phyloP scores from a whole-genome alignment of 1,140 invertebrate genomes.

The Drosophila takahashii region DNA sequence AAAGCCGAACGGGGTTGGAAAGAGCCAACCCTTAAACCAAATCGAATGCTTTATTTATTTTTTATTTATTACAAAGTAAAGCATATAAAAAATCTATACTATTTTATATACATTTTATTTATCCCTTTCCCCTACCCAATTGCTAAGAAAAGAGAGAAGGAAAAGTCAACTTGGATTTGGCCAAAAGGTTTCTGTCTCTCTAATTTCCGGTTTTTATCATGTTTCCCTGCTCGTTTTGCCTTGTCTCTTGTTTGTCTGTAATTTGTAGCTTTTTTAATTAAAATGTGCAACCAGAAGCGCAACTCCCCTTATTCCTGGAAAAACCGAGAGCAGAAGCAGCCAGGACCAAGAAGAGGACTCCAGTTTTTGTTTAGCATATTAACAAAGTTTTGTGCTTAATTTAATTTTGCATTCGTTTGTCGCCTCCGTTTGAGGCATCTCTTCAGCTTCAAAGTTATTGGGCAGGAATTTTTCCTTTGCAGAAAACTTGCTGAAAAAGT shows the following conservation, averaged over 20 bases:
- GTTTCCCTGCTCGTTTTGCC: neutral
- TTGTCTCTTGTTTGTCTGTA: conserved; percentile 23
- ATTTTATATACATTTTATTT: neutral
- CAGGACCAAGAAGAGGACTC: conserved; percentile 10
- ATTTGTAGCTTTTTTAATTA: conserved; percentile 70
- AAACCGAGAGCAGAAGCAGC: neutral
- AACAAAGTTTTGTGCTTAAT: conserved; percentile 76
- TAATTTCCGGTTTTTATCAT: conserved; percentile 14
- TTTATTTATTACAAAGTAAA: too few relatives aligned
- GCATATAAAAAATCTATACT: neutral
- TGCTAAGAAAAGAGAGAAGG: neutral
- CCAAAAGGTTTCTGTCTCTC: conserved; percentile 5
- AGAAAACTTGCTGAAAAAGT: conserved; percentile 15
- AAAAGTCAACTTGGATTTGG: conserved; percentile 9
- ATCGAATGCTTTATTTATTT: neutral
- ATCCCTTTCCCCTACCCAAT: neutral
- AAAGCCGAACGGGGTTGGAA: neutral
- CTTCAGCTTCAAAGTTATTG: conserved; percentile 39
- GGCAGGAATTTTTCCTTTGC: conserved; percentile 53
- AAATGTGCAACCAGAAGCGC: conserved; percentile 49
- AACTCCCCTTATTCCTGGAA: neutral
- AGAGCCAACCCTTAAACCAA: neutral
- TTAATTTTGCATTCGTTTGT: conserved; percentile 71
- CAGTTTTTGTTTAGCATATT: conserved; percentile 72
- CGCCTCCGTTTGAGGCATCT: conserved; percentile 8